Base-by-base conservation (phyloP, 2,797 vertebrate genomes). In the Aphelocoma californica region DNA sequence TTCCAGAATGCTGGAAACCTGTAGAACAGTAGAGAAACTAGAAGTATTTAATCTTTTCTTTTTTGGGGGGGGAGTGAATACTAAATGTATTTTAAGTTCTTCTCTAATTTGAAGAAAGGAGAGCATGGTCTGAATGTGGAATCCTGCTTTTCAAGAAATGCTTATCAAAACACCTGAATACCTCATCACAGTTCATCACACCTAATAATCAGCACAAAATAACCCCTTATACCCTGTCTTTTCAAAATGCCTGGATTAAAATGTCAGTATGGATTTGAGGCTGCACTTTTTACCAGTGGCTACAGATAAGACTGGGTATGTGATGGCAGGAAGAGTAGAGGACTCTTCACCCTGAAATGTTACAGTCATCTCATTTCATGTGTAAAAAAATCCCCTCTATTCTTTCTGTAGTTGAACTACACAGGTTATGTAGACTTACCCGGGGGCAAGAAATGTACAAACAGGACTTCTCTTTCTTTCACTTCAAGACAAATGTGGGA, bases 31-130 rank as follows among this genome's bases (percentile, higher is more conserved):
- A 64, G 10, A 80, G 50, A 36, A 42, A 75, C 3, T 10, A 58
- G 29, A 53, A 61, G 12, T 21, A 34, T 45, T 64, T 88, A 2
- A 20, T 29, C 2, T 44, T 66, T 23, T 13, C 47, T 3, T 1
- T 6, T 13, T 42, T 42, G 45, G 12, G 1, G 0, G 0, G 4
- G 45, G 2, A 8, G 17, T 48, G 29, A 70, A 66, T 69, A 61
- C 1, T 21, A 36, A 51, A 26, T 57, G 24, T 61, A 44, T 64
- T 86, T 74, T 3, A 77, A 61, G 12, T 67, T 74, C 4, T 69
- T 13, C 13, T 56, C 38, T 38, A 5, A 81, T 88, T 81, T 81
- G 17, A 72, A 70, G 25, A 85, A 86, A 48, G 20, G 3, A 53
- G 40, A 67, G 5, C 12, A 65, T n/a, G 19, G 42, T 58, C 29